These are phyloP conservation scores for Corythoichthys intestinalis DNA, from an alignment of 2,113 vertebrate genomes.

Conservation along the genomic window DNA sequence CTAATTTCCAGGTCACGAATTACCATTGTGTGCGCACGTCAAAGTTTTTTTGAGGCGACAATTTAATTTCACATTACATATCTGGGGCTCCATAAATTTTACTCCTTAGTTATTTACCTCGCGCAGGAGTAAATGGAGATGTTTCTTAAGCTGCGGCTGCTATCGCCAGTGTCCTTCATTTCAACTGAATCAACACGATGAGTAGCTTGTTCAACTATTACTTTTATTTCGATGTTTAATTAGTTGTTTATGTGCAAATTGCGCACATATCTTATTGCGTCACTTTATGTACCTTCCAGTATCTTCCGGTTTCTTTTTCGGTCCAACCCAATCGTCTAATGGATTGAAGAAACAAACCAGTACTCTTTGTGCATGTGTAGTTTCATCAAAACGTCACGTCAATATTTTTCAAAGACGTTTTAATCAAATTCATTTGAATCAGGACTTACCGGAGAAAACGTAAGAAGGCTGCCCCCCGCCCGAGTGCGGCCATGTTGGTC, in stretches of 20 bases:
- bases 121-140: not conserved
- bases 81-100: no score
- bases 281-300: not conserved
- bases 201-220: not conserved
- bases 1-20: no score
- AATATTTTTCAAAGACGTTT: not conserved
- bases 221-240: not conserved
- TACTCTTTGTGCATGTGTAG: not conserved
- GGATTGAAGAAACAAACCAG: not conserved
- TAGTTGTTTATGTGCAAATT: not conserved
- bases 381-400: not conserved
- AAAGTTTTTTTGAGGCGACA: no score
- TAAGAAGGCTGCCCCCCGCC: constrained; percentile 27
- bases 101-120: not conserved
- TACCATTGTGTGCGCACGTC: no score
- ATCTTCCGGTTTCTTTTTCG: constrained; percentile 15
- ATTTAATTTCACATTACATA: no score
- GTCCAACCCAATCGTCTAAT: not conserved
- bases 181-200: not conserved
- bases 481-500: constrained; percentile 63
- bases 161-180: not conserved
- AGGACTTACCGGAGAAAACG: constrained; percentile 58
- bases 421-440: not conserved
- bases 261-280: not conserved
- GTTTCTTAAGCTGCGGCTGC: no score